A percentile compares a stretch with the other conserved stretches of the same genome.
Evolutionary conservation across 2,113 vertebrate species (phyloP).

Genomic region (Gymnorhina tibicen): DNA sequence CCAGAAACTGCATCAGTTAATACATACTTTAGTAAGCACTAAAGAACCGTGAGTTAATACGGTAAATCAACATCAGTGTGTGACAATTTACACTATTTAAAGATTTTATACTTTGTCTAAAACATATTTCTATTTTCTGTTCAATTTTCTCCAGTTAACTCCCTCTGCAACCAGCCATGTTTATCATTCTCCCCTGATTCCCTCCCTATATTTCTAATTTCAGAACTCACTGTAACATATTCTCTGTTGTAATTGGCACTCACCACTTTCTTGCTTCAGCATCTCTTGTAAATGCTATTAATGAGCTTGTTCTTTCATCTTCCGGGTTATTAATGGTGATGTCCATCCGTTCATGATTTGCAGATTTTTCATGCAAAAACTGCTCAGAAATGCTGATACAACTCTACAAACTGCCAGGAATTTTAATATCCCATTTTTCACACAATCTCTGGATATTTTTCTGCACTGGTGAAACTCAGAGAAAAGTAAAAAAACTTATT

Average conservation of each 20-base stretch:
- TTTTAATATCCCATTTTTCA: no score
- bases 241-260: not conserved
- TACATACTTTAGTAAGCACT: not conserved
- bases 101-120: not conserved
- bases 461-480: not conserved
- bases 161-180: not conserved
- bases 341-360: not conserved
- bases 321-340: not conserved
- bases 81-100: not conserved
- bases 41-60: not conserved
- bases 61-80: not conserved
- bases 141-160: not conserved
- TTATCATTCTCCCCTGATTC: not conserved
- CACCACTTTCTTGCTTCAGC: not conserved
- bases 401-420: not conserved
- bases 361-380: not conserved
- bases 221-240: not conserved
- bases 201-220: constrained; percentile 12
- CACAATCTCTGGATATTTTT: not conserved
- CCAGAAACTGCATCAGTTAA: not conserved
- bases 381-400: not conserved
- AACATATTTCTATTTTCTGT: not conserved
- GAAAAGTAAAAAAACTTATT: not conserved
- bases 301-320: not conserved
- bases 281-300: not conserved